Evolutionary conservation across 2,113 vertebrate species (phyloP), one percentile per base, ranked within the genome.

Genomic region (Vulpes ferrilata): DNA sequence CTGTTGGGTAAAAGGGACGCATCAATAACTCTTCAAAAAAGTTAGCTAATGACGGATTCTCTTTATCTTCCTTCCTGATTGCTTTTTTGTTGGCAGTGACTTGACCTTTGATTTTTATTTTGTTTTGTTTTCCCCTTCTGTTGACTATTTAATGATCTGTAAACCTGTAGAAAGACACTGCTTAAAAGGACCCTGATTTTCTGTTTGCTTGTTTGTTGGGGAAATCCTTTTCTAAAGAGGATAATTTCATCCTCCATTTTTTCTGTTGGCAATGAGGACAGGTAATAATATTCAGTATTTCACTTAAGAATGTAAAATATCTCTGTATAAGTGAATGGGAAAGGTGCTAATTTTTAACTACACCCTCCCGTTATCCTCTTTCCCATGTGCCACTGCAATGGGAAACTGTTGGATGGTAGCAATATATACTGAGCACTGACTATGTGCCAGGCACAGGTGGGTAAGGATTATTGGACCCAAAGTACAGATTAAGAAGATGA

Each of bases 51-150:
- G 76, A 59, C 48, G 38, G n/a, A 84, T 74, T 84, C 3, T 6
- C 5, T 53, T 78, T 5, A 22, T 71, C 48, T 22, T 81, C n/a
- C 38, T 83, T 85, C 74, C 64, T 85, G 69, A 57, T 93, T 55
- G n/a, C 43, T 86, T 88, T 48, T 80, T 95, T 51, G 19, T 30
- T 78, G 43, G 13, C 27, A 62, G 8, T 55, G 25, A 51, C 51
- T 79, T 91, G 48, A 76, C 19, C 30, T 94, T 84, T 95, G 27
- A 17, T 60, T 94, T 95, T 87, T 48, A 69, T 73, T 83, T 90
- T 27, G 12, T 25, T 93, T 91, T 82, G 16, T 4, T 30, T 60
- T 15, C 12, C 22, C 9, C 43, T 35, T 74, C 51, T 65, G 3
- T 7, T 71, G 62, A 85, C 5, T 57, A 85, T 85, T 86, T 59